Conservation (phyloP, 2,888 invertebrate genomes). For the Mylabris sibirica region DNA sequence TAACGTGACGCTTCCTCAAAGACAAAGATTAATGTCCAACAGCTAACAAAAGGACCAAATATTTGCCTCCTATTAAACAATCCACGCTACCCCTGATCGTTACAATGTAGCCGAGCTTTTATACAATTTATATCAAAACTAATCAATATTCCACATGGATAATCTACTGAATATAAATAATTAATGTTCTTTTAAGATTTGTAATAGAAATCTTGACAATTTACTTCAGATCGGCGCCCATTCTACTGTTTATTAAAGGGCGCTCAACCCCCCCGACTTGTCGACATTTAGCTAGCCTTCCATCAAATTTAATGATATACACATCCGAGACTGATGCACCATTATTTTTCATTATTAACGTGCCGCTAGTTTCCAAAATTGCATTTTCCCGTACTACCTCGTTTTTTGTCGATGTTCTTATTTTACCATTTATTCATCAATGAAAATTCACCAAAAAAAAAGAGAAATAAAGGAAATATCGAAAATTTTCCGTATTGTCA, state of each 20-base stretch:
- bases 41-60: conserved; percentile 51
- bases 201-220: neutral
- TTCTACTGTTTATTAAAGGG: conserved; percentile 18
- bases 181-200: too few relatives aligned
- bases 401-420: conserved; percentile 19
- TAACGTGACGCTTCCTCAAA: conserved; percentile 49
- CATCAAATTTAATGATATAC: conserved; percentile 61
- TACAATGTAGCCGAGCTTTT: neutral
- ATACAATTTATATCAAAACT: neutral
- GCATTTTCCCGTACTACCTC: conserved; percentile 51
- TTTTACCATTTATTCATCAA: neutral
- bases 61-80: conserved; percentile 44
- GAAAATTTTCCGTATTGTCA: neutral
- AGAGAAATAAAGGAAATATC: neutral
- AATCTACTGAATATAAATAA: too few relatives aligned
- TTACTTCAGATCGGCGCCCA: neutral
- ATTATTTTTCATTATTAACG: conserved; percentile 62
- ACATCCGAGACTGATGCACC: conserved; percentile 58
- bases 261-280: conserved; percentile 34
- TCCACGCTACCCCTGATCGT: conserved; percentile 10
- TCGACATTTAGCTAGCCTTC: conserved; percentile 51
- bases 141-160: too few relatives aligned
- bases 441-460: neutral
- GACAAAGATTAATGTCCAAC: conserved; percentile 51
- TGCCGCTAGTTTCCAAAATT: conserved; percentile 59